These are phyloP conservation scores for Drosophila falleni DNA, from an alignment of 2,888 invertebrate species.

Conservation along the genomic window DNA sequence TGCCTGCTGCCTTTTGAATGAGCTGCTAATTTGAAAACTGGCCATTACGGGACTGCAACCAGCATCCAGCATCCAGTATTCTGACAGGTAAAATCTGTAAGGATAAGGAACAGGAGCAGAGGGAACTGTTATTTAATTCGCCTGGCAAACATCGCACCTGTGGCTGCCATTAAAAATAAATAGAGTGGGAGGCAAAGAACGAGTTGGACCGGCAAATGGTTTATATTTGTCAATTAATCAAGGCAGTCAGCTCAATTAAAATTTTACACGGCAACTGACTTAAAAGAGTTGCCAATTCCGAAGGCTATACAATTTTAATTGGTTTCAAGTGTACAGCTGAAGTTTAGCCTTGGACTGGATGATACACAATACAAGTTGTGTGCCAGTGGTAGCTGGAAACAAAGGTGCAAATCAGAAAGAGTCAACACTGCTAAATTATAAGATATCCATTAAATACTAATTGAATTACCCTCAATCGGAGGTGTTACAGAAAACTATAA, in stretches of 20 bases:
- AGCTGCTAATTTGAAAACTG: conserved; percentile 76
- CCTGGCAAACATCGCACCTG: conserved; percentile 63
- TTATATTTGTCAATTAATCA: conserved; percentile 75
- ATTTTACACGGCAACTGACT: conserved; percentile 52
- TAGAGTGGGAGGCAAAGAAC: background rate
- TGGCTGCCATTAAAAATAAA: conserved; percentile 63
- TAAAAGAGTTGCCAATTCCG: conserved; percentile 37
- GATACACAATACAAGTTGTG: conserved; percentile 5
- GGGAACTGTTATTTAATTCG: conserved; percentile 41
- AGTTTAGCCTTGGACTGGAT: background rate
- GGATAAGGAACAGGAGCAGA: conserved; percentile 1
- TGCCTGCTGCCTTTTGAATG: conserved; percentile 61
- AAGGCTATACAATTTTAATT: conserved; percentile 56
- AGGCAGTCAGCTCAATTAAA: conserved; percentile 70
- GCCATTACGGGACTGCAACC: conserved; percentile 42
- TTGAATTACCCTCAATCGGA: too few relatives aligned
- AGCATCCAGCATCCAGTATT: background rate
- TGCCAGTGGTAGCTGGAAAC: background rate
- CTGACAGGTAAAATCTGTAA: background rate
- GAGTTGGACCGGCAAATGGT: conserved; percentile 17
- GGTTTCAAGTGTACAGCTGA: conserved; percentile 38
- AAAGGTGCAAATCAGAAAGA: background rate
- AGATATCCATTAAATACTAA: background rate
- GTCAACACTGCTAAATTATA: background rate
- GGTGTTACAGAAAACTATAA: too few relatives aligned